Conservation (phyloP, 2,113 vertebrate species). For the Polypterus senegalus region DNA sequence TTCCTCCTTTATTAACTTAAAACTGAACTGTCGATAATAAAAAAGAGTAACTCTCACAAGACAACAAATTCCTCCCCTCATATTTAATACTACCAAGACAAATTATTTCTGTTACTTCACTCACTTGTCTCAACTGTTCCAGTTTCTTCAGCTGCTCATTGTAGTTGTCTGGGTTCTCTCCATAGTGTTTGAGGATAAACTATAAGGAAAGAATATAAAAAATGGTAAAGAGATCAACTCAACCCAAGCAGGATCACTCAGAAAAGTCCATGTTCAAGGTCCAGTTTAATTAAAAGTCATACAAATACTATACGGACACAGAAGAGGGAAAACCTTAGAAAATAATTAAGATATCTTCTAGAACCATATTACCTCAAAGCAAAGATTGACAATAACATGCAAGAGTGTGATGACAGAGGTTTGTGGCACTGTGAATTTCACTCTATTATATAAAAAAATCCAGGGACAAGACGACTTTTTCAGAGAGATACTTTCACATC, state of each 20-base stretch:
- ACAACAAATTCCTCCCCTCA: not conserved
- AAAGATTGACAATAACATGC: too few species aligned
- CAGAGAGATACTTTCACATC: too few species aligned
- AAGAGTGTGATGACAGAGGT: too few species aligned
- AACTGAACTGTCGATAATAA: not conserved
- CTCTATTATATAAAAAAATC: too few species aligned
- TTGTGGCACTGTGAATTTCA: too few species aligned
- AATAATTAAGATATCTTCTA: too few species aligned
- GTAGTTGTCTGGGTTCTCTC: conserved; percentile 90
- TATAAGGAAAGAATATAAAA: conserved; percentile 20
- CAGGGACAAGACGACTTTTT: too few species aligned
- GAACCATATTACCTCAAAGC: too few species aligned
- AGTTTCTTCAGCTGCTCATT: conserved; percentile 91
- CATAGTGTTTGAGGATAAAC: conserved; percentile 93
- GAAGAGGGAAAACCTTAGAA: too few species aligned
- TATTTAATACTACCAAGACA: not conserved
- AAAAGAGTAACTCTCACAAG: not conserved
- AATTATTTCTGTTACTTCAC: conserved; percentile 5
- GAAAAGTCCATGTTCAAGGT: too few species aligned
- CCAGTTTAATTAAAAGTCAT: too few species aligned
- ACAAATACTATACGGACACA: too few species aligned
- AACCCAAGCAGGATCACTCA: not conserved
- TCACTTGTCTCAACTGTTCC: conserved; percentile 80
- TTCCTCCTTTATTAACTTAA: not conserved
- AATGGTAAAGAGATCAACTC: not conserved